phyloP scores from a whole-genome alignment of 2,888 invertebrate genomes.

The Cantharis rufa region DNA sequence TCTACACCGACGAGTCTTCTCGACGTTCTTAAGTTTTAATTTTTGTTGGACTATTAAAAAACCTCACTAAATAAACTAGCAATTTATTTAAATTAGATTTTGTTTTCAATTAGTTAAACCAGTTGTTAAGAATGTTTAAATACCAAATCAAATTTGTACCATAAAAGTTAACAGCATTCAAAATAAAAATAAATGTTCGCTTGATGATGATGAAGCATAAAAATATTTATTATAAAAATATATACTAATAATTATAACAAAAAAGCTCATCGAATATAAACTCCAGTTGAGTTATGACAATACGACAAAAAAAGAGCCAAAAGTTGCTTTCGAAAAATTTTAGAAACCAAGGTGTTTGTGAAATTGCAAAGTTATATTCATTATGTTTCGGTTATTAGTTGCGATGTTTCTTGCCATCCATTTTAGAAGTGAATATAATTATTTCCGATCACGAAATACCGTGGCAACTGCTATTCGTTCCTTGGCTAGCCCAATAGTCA shows the following conservation, averaged over 20 bases:
- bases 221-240: background rate
- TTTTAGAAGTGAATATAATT: constrained; percentile 58
- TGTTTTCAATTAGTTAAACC: background rate
- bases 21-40: background rate
- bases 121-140: background rate
- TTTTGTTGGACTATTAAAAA: background rate
- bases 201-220: background rate
- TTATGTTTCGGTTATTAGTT: constrained; percentile 30
- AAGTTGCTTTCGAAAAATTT: background rate
- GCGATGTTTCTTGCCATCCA: constrained; percentile 45
- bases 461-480: constrained; percentile 48
- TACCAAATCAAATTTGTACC: background rate
- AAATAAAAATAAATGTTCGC: background rate
- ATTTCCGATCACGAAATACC: constrained; percentile 52
- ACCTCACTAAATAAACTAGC: background rate
- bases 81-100: background rate
- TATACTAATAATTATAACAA: background rate
- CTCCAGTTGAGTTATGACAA: background rate
- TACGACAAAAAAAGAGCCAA: background rate
- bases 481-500: constrained; percentile 49
- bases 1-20: background rate
- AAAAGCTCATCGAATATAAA: background rate
- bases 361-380: constrained; percentile 21
- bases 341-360: background rate
- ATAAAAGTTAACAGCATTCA: background rate